These are phyloP conservation scores for Drosophila pullipes DNA, from an alignment of 2,888 invertebrate genomes.

Conservation along the genomic window DNA sequence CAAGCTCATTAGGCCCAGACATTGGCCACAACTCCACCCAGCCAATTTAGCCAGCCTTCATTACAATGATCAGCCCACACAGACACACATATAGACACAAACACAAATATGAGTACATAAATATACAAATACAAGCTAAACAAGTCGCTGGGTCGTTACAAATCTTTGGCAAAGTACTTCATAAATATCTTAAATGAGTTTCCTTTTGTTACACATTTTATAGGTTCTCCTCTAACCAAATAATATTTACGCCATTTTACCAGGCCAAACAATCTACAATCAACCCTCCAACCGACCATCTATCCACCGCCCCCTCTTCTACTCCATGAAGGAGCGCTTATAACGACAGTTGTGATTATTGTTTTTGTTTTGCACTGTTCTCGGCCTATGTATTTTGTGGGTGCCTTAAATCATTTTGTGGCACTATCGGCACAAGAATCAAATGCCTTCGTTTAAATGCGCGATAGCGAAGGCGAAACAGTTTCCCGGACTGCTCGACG, in stretches of 20 bases:
- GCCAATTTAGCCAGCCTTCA: conserved; percentile 26
- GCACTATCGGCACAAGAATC: conserved; percentile 77
- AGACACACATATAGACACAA: background rate
- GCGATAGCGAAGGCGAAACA: conserved; percentile 68
- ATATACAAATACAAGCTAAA: conserved; percentile 15
- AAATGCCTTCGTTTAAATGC: conserved; percentile 81
- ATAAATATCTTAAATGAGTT: conserved; percentile 78
- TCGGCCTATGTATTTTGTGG: conserved; percentile 5
- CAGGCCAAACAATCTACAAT: conserved; percentile 10
- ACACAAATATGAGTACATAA: background rate
- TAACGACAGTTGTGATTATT: conserved; percentile 72
- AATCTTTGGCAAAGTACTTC: conserved; percentile 72
- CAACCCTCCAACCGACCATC: background rate
- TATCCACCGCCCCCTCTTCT: background rate
- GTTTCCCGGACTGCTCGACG: conserved; percentile 51
- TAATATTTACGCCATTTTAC: conserved; percentile 58
- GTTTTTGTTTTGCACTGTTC: conserved; percentile 50
- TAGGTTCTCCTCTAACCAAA: conserved; percentile 33
- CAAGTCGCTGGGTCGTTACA: conserved; percentile 58
- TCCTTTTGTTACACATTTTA: conserved; percentile 73
- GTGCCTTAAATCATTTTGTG: conserved; percentile 74
- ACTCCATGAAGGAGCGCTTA: conserved; percentile 22
- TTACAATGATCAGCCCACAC: conserved; percentile 11
- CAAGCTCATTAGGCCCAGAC: conserved; percentile 55
- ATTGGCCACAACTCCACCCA: conserved; percentile 21